Base-by-base conservation (phyloP, 2,113 vertebrate genomes). In the Melanocharis versteri region DNA sequence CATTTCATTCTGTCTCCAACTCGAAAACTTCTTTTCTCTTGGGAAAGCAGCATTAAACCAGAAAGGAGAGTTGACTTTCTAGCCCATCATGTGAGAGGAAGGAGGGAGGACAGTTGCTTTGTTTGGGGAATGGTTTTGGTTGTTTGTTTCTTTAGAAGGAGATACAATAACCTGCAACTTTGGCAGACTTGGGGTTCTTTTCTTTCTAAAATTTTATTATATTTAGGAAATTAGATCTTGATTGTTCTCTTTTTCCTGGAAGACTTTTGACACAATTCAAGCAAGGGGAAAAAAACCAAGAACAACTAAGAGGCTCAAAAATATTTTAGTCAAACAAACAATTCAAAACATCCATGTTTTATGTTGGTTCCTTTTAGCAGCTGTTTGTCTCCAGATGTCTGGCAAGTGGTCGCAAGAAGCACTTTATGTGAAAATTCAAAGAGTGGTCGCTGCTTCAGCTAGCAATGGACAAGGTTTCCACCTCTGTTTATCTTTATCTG, bases 321-420 rank as follows among this genome's bases (percentile, higher is more conserved):
- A 42, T 76, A 56, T 62, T 89, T 92, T 15, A 77, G 78, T 79
- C 61, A 65, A 48, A 65, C 28, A 65, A 89, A 69, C 5, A 13
- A 82, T 69, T 89, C 30, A 61, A 91, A 92, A 35, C 15, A 28
- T 81, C 33, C 33, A 20, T 89, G 44, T 42, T 87, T 91, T 79
- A n/a, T 68, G 40, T 48, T 64, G n/a, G 35, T 51, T 94, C 24
- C 24, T 87, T 91, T 76, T 45, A 87, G 62, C 31, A 76, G 57
- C 28, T 5, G 0, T 82, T 79, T 83, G 50, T 69, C 66, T 93
- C 75, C 92, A 94, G 91, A 91, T 93, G 70, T 91, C 50, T 91
- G 93, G 82, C 89, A 89, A 93, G 9, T 53, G 33, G 37, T 83
- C 0, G 1, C 66, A 86, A 93, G 72, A 53, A 77, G 56, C 1